phyloP scores from a whole-genome alignment of 2,888 invertebrate species.

The Itoplectis maculator region DNA sequence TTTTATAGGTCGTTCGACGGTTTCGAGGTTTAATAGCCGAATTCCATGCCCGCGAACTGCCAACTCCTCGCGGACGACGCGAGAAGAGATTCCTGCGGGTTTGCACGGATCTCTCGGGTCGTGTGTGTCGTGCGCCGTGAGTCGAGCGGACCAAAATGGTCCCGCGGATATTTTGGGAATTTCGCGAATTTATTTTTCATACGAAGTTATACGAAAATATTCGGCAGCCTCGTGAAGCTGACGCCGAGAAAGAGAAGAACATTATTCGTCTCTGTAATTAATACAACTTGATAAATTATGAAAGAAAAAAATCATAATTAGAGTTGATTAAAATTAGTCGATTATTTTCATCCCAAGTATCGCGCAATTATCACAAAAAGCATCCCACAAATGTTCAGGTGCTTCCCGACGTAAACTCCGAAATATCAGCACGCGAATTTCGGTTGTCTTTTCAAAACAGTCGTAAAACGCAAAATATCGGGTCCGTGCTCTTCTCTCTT shows the following conservation, averaged over 20 bases:
- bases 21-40: conserved; percentile 83
- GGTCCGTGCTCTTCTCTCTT: background rate
- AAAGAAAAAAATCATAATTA: too few relatives aligned
- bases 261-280: too few relatives aligned
- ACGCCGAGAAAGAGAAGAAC: too few relatives aligned
- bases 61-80: conserved; percentile 49
- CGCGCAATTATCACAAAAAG: too few relatives aligned
- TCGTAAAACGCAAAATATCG: background rate
- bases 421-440: background rate
- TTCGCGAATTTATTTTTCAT: too few relatives aligned
- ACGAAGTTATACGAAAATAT: too few relatives aligned
- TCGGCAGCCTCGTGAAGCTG: too few relatives aligned
- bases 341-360: too few relatives aligned
- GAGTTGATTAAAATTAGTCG: too few relatives aligned
- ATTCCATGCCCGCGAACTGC: conserved; percentile 76
- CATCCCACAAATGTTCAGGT: too few relatives aligned
- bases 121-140: background rate
- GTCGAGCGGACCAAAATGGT: background rate
- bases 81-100: conserved; percentile 28
- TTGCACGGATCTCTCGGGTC: background rate
- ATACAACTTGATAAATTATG: too few relatives aligned
- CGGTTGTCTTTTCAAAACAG: background rate
- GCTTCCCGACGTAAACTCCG: too few relatives aligned
- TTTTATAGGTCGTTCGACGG: conserved; percentile 83
- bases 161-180: background rate